Base-by-base conservation (phyloP, 1,140 invertebrate species). In the Babylonia areolata region DNA sequence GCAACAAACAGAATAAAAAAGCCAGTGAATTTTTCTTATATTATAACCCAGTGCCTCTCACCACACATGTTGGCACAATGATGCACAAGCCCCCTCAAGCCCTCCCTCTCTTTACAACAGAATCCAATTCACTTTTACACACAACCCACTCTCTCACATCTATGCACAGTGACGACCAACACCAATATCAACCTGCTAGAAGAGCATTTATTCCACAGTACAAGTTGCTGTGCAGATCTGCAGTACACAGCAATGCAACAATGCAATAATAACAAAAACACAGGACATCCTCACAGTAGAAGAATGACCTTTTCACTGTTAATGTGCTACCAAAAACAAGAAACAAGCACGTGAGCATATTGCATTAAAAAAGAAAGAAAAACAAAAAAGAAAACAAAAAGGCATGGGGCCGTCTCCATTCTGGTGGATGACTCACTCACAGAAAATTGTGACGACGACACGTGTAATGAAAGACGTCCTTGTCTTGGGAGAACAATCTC, bases 191-290 rank as follows among this genome's bases (percentile, higher is more conserved):
- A 75, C 82, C 42, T 40, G 82, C 82, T 84, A 84, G n/a, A 83
- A 84, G 39, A 73, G 64, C 69, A 73, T 84, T 84, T 84, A 84
- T 84, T 84, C 82, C 82, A 73, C 58, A 42, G 15, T 84, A 11
- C 46, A 5, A 64, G 58, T 64, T 23, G 58, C 28, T n/a, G 58
- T n/a, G 28, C 58, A 64, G 20, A 64, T 28, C 58, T 64, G 58
- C 28, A n/a, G 58, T 23, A 23, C 28, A n/a, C 58, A 64, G 58
- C 17, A 23, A 64, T 64, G 20, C 58, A 64, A 64, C 58, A n/a
- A 23, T 64, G 58, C n/a, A 51, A 9, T 17, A 51, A 17, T 12
- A 12, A 51, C 46, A 51, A 51, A 64, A 28, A 20, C 58, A 12
- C 58, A 64, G 58, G 58, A 23, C 58, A 23, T 64, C 28, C 58